Evolutionary conservation across 2,113 vertebrate species (phyloP).

Genomic region (Mormyrus lacerda): DNA sequence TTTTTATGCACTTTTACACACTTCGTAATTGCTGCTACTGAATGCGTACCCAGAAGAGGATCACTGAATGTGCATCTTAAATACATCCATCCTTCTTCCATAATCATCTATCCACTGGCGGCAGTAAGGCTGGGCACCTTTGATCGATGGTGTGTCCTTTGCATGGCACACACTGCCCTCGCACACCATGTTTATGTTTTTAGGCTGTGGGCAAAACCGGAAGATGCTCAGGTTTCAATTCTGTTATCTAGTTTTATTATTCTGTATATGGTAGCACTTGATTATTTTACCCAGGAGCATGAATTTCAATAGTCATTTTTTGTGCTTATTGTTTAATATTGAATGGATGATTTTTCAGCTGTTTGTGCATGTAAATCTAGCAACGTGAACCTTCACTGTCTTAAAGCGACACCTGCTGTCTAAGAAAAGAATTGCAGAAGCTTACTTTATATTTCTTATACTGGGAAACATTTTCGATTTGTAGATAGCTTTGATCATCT

Average conservation of each 20-base stretch:
- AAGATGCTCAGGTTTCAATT: background rate
- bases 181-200: background rate
- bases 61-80: background rate
- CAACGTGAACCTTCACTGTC: conserved; percentile 14
- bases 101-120: background rate
- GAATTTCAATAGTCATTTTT: background rate
- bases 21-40: background rate
- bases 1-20: background rate
- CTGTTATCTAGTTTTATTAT: background rate
- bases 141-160: background rate
- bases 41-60: background rate
- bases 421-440: conserved; percentile 15
- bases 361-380: background rate
- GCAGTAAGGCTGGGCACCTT: background rate
- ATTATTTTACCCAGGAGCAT: background rate
- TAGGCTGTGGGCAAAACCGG: too few relatives aligned
- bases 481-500: background rate
- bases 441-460: background rate
- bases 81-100: background rate
- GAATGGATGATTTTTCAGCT: background rate
- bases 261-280: background rate
- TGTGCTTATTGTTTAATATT: background rate
- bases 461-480: background rate
- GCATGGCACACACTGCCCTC: background rate
- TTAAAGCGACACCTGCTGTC: conserved; percentile 37